Base-by-base conservation (phyloP, 2,113 vertebrate genomes). In the Paraplagusia blochii region DNA sequence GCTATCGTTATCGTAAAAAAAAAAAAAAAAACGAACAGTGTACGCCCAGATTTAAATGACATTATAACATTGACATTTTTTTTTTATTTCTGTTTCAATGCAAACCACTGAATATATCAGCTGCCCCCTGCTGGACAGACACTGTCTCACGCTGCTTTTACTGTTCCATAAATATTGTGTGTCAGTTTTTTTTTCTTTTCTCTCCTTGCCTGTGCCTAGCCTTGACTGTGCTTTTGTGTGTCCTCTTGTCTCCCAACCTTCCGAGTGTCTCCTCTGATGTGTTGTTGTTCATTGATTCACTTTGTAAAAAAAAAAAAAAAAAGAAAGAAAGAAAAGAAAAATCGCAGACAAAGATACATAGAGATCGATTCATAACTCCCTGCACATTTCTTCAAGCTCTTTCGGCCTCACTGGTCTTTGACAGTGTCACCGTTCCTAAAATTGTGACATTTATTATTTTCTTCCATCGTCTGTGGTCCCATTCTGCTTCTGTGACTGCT, bases 191-290 rank as follows among this genome's bases (percentile, higher is more conserved):
- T 64, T 33, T 61, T 45, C 18, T 0, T 62, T 35, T 67, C 63
- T 60, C 18, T 11, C 48, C 69, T 35, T 19, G 33, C 38, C 40
- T 46, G 46, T n/a, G n/a, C n/a, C n/a, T n/a, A n/a, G n/a, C 33
- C 42, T 63, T 82, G 72, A 79, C 36, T 72, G 79, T 82, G 67
- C 29, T 17, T 66, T 54, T 77, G 55, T 80, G 73, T 81, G 63
- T 74, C 76, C 79, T 73, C 66, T 74, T 83, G 72, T 85, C 69
- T 82, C 67, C 19, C 17, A 79, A 60, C 74, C 80, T 83, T 85
- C 82, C 44, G 85, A 87, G 84, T 87, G 81, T 88, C 87, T 87
- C 85, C 84, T 84, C 74, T 85, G 82, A 77, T 84, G 85, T 87
- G 82, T 83, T 89, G 84, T 87, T 85, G 85, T 85, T 86, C 81